Base-by-base conservation (phyloP, 2,797 vertebrate genomes). In the Chloroceryle amazona region DNA sequence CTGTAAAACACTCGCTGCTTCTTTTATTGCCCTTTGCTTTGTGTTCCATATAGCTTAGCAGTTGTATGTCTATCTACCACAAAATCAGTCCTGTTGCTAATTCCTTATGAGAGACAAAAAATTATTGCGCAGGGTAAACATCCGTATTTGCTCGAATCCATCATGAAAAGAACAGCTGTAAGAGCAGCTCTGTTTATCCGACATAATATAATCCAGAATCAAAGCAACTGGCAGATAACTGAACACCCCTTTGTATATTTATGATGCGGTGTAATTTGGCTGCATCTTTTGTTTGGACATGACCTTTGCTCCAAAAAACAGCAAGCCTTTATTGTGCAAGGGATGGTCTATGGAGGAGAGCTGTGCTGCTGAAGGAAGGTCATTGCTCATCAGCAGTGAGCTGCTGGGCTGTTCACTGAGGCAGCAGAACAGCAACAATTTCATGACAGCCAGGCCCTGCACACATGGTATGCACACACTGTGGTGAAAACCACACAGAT, bases 201-300 rank as follows among this genome's bases (percentile, higher is more conserved):
- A 41, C 63, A 79, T 44, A 21, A 55, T 4, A 49, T 1, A 91
- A 23, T 4, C 54, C 33, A 47, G 61, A 90, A 87, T 79, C 65
- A 87, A 87, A 88, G 90, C 47, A 55, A 94, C 93, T 25, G 90
- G 94, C 91, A 95, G 84, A 92, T 58, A 71, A 93, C 84, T 89
- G 93, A 90, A 37, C 67, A 7, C 22, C 39, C 41, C 55, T 62
- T 18, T 18, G 41, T 28, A 4, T 68, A 3, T 82, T 93, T 95
- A 71, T 79, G 92, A 47, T 63, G 86, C 14, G 17, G n/a, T 39
- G n/a, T 17, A 29, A 82, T 75, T 84, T 7, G 35, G 78, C 51
- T 88, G 84, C 76, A 76, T 60, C 86, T 82, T 81, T 88, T 94
- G 55, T 80, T 72, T 3, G 55, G 67, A 80, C 55, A 17, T 31